Evolutionary conservation across 2,888 invertebrate species (phyloP).

Genomic region (Nomada hirtipes): DNA sequence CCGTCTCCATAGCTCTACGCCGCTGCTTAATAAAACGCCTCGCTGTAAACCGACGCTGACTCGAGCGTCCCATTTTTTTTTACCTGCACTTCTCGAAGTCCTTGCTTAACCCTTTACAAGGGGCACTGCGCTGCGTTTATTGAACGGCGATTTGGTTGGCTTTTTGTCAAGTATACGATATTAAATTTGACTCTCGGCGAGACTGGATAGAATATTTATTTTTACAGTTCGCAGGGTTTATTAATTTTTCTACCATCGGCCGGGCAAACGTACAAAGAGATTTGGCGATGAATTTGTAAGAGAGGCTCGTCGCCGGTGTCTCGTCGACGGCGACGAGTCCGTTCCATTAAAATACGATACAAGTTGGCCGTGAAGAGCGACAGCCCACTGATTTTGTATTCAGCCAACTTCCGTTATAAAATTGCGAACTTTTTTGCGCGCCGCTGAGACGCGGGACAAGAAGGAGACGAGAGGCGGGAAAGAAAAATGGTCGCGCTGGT

Average conservation of each 20-base stretch:
- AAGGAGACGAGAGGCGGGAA: conserved; percentile 45
- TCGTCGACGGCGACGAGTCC: conserved; percentile 57
- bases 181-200: too few species aligned
- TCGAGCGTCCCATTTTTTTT: background rate
- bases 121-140: background rate
- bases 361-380: conserved; percentile 71
- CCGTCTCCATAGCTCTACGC: background rate
- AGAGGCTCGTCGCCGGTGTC: conserved; percentile 21
- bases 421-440: conserved; percentile 76
- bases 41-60: conserved; percentile 27
- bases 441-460: conserved; percentile 55
- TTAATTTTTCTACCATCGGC: background rate
- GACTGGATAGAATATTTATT: too few species aligned
- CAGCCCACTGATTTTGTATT: conserved; percentile 78
- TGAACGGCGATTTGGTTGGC: background rate
- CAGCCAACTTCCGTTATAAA: conserved; percentile 80
- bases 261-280: background rate
- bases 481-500: conserved; percentile 48
- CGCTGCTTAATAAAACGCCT: conserved; percentile 24
- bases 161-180: too few species aligned
- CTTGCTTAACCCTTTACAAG: background rate
- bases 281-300: conserved; percentile 24
- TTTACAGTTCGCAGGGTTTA: background rate
- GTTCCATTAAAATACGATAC: conserved; percentile 75
- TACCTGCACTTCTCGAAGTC: background rate